Evolutionary conservation across 2,797 vertebrate species (phyloP).

Genomic region (Halcyon leucocephala): DNA sequence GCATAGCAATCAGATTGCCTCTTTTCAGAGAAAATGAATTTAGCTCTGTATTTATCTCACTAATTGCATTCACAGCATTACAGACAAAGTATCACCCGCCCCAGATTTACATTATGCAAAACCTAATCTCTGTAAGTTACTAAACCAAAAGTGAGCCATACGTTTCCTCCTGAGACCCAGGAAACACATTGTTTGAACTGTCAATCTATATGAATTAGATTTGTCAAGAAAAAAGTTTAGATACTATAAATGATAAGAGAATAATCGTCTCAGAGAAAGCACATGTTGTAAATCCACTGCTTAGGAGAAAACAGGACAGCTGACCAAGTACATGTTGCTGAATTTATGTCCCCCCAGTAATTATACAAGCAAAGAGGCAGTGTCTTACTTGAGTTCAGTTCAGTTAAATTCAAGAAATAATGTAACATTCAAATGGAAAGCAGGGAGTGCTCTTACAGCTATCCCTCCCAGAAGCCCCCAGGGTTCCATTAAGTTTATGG

Average conservation of each 20-base stretch:
- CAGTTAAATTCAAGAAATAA: conserved; percentile 1
- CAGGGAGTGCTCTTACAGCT: not conserved
- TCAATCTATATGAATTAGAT: conserved; percentile 57
- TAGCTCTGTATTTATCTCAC: conserved; percentile 68
- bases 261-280: conserved; percentile 34
- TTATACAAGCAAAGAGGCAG: not conserved
- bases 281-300: conserved; percentile 51
- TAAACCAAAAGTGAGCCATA: conserved; percentile 53
- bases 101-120: conserved; percentile 75
- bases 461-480: not conserved
- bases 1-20: conserved; percentile 76
- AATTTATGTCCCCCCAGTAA: conserved; percentile 26
- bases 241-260: conserved; percentile 50
- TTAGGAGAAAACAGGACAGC: conserved; percentile 50
- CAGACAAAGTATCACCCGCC: conserved; percentile 57
- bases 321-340: conserved; percentile 44
- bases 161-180: conserved; percentile 20
- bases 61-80: conserved; percentile 72
- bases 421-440: not conserved
- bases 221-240: conserved; percentile 56
- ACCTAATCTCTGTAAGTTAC: conserved; percentile 54
- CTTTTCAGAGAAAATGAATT: conserved; percentile 73
- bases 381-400: not conserved
- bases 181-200: conserved; percentile 62
- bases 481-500: not conserved